Conservation (phyloP, 2,113 vertebrate genomes). For the Dermatemys mawii region DNA sequence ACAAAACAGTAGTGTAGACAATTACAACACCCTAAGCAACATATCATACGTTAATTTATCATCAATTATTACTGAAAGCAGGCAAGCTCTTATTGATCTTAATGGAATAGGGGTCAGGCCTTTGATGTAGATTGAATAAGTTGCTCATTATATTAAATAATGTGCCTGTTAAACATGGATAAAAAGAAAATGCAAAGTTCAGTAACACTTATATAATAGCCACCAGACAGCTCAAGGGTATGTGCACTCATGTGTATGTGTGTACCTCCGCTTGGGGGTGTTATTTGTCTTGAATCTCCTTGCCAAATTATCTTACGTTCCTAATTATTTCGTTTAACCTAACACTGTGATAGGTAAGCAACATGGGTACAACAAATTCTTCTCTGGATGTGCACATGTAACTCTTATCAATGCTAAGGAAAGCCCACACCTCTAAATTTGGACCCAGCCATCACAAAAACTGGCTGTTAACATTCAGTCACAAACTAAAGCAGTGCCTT, state of each 20-base stretch:
- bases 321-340: neutral
- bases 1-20: neutral
- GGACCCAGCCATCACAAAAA: neutral
- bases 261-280: rapidly evolving
- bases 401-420: neutral
- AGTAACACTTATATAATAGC: neutral
- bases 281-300: neutral
- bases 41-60: neutral
- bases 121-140: conserved; percentile 33
- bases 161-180: neutral
- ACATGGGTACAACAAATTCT: neutral
- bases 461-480: neutral
- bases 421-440: neutral
- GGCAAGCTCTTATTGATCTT: neutral
- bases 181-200: neutral
- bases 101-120: neutral
- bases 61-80: conserved; percentile 12
- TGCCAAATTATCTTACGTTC: neutral
- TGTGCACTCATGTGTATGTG: neutral
- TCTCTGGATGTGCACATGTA: neutral
- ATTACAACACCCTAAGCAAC: neutral
- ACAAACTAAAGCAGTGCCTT: neutral
- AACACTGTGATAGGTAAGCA: neutral
- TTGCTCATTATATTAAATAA: neutral
- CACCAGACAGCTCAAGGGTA: neutral